Percentiles rank a stretch among this genome's conserved stretches.
Conservation (phyloP, 1,140 invertebrate species). For the Batillaria attramentaria region DNA sequence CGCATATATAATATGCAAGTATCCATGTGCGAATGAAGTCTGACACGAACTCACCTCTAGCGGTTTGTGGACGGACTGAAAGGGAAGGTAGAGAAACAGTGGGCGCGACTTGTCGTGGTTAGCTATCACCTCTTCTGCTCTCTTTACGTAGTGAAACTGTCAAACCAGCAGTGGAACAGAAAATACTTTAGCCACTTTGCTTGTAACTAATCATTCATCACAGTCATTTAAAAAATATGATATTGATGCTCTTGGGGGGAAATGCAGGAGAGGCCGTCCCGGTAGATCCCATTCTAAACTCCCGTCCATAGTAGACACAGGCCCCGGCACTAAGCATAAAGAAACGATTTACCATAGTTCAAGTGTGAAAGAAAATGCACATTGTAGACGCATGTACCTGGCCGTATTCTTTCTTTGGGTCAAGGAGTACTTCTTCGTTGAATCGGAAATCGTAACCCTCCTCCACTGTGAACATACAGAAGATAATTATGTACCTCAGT, state of each 20-base stretch:
- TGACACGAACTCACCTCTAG: neutral
- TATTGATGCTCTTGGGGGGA: neutral
- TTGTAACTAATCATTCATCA: neutral
- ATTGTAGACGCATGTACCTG: neutral
- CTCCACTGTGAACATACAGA: conserved; percentile 21
- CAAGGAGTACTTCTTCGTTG: conserved; percentile 21
- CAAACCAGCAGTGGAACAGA: neutral
- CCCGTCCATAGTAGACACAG: neutral
- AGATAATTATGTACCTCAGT: no score
- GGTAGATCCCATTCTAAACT: neutral
- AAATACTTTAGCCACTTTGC: neutral
- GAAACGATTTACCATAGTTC: neutral
- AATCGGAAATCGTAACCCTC: conserved; percentile 25
- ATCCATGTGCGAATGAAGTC: neutral
- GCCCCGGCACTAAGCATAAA: neutral
- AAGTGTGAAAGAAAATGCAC: neutral
- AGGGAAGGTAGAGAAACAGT: conserved; percentile 18
- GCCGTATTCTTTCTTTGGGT: conserved; percentile 23
- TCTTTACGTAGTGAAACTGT: neutral
- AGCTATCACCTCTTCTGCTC: conserved; percentile 9
- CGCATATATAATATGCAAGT: neutral
- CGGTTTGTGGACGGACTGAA: conserved; percentile 7
- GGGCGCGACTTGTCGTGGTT: conserved; percentile 25
- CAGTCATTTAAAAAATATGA: neutral
- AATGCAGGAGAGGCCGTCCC: neutral